These are phyloP conservation scores for Fringilla coelebs DNA, from an alignment of 2,797 vertebrate species.

Conservation along the genomic window DNA sequence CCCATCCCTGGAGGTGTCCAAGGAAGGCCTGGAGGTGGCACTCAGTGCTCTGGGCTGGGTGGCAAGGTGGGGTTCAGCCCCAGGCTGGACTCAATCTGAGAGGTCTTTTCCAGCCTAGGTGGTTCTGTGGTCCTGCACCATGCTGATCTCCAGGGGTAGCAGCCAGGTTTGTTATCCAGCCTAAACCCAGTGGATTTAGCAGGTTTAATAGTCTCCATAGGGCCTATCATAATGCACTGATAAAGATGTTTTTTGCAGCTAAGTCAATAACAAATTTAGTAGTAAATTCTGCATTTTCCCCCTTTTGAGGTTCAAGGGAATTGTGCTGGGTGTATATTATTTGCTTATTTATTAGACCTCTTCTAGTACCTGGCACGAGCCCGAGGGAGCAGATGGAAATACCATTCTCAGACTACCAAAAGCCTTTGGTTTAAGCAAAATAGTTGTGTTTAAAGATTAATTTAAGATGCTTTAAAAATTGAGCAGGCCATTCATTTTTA, in stretches of 20 bases:
- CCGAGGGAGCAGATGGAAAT: not conserved
- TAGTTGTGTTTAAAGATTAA: conserved; percentile 81
- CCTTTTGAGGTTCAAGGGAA: conserved; percentile 14
- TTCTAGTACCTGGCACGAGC: not conserved
- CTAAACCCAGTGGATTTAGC: not conserved
- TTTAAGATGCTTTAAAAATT: conserved; percentile 78
- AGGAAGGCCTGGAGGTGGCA: not conserved
- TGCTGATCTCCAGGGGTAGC: not conserved
- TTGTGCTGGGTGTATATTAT: conserved; percentile 16
- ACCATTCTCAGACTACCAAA: conserved; percentile 30
- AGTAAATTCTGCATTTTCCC: not conserved
- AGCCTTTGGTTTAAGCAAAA: conserved; percentile 76
- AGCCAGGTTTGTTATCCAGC: accelerated
- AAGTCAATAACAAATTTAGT: not conserved
- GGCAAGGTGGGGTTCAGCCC: not conserved
- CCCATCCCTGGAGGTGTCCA: not conserved
- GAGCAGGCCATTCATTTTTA: conserved; percentile 79
- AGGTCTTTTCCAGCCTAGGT: not conserved
- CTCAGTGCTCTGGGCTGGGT: not conserved
- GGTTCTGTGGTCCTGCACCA: not conserved
- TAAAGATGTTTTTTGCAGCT: not conserved
- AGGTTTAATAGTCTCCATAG: not conserved
- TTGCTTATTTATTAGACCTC: conserved; percentile 52
- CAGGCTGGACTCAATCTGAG: not conserved
- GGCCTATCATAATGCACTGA: not conserved